Conservation (phyloP, 2,888 invertebrate species). For the Megastigmus dorsalis region DNA sequence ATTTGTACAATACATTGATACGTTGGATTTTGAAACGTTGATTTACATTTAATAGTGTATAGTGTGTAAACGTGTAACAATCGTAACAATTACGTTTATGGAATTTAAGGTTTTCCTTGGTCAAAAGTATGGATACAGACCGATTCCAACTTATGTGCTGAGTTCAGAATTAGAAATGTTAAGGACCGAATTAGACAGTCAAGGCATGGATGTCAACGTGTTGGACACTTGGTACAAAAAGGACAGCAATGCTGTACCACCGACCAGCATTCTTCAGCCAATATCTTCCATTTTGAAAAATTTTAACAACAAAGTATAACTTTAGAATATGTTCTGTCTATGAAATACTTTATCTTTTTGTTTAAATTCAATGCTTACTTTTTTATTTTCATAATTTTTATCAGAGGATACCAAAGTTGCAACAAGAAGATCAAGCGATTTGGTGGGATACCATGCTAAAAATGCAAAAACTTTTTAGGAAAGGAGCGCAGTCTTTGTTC, state of each 20-base stretch:
- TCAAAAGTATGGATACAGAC: constrained; percentile 98
- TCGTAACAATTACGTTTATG: no score
- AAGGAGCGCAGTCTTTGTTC: constrained; percentile 90
- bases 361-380: neutral
- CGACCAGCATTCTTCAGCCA: constrained; percentile 95
- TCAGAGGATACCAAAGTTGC: constrained; percentile 93
- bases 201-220: constrained; percentile 87
- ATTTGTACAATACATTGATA: no score
- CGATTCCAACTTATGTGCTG: constrained; percentile 95
- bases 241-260: constrained; percentile 96
- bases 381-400: constrained; percentile 8
- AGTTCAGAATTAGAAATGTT: constrained; percentile 93
- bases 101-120: constrained; percentile 88
- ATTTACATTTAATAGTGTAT: no score
- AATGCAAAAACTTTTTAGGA: constrained; percentile 95
- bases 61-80: no score
- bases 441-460: constrained; percentile 99
- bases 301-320: constrained; percentile 96
- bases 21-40: no score
- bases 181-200: constrained; percentile 88
- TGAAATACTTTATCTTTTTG: neutral
- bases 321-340: neutral
- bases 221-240: constrained; percentile 97
- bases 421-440: constrained; percentile 95
- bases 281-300: constrained; percentile 97